phyloP scores from a whole-genome alignment of 2,888 invertebrate species.

The Phalera bucephala region DNA sequence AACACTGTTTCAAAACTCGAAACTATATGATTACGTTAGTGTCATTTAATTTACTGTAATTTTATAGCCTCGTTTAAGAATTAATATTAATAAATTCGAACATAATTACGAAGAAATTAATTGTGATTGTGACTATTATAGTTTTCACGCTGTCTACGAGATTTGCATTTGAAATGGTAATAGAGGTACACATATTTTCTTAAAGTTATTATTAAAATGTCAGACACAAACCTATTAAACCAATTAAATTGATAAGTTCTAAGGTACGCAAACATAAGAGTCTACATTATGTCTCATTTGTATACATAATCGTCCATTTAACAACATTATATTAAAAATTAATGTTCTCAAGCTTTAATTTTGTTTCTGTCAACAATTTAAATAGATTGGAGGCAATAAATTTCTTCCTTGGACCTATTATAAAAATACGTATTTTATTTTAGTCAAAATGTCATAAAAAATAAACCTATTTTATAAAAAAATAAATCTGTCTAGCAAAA shows the following conservation, averaged over 20 bases:
- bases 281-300: background rate
- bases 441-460: too few relatives aligned
- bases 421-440: too few relatives aligned
- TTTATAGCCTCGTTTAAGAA: too few relatives aligned
- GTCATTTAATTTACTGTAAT: too few relatives aligned
- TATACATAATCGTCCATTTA: background rate
- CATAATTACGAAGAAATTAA: background rate
- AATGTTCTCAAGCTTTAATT: background rate
- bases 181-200: background rate
- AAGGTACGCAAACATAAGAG: conserved; percentile 3
- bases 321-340: too few relatives aligned
- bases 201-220: conserved; percentile 2
- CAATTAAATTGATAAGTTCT: conserved; percentile 1
- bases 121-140: background rate
- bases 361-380: background rate
- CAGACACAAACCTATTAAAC: background rate
- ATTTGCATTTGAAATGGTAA: background rate
- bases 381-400: too few relatives aligned
- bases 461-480: too few relatives aligned
- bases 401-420: too few relatives aligned
- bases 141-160: background rate
- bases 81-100: too few relatives aligned
- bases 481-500: too few relatives aligned
- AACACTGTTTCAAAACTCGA: too few relatives aligned
- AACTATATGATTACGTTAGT: too few relatives aligned